A percentile compares a stretch with the other conserved stretches of the same genome.
Conservation (phyloP, 2,113 vertebrate genomes). For the Pelusios castaneus region DNA sequence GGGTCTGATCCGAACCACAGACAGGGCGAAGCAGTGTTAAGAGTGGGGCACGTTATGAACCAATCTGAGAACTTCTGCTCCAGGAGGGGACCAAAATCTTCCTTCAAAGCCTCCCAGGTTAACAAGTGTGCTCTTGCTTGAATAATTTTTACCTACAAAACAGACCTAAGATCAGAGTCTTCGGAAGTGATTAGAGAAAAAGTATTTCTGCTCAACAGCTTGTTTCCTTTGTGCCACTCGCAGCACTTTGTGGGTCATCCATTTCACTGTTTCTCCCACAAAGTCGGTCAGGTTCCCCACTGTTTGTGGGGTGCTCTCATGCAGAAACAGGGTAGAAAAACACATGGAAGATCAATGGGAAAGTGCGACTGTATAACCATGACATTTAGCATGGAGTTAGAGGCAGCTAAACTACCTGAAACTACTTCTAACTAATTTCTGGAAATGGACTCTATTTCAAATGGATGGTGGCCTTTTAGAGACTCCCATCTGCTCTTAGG, state of each 20-base stretch:
- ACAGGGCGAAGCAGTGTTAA: not conserved
- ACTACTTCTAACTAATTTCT: not conserved
- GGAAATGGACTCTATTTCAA: not conserved
- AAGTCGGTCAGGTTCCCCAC: not conserved
- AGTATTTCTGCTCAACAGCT: not conserved
- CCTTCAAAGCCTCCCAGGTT: not conserved
- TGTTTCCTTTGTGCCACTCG: not conserved
- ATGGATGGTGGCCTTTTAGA: not conserved
- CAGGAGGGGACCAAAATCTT: not conserved
- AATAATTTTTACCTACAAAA: not conserved
- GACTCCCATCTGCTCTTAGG: not conserved
- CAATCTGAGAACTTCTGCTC: not conserved
- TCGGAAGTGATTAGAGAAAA: not conserved
- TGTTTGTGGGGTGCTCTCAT: not conserved
- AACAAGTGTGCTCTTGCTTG: not conserved
- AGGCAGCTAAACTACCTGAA: not conserved
- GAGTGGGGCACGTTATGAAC: not conserved
- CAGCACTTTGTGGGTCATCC: not conserved
- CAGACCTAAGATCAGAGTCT: not conserved
- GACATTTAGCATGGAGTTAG: not conserved
- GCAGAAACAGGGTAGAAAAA: not conserved
- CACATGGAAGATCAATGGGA: not conserved
- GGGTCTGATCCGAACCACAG: not conserved
- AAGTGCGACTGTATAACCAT: accelerated
- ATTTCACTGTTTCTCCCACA: not conserved